Percentiles rank a stretch among this genome's conserved stretches.
These are phyloP conservation scores for Nannobrachium achirus DNA, from an alignment of 2,113 vertebrate species.

Conservation along the genomic window DNA sequence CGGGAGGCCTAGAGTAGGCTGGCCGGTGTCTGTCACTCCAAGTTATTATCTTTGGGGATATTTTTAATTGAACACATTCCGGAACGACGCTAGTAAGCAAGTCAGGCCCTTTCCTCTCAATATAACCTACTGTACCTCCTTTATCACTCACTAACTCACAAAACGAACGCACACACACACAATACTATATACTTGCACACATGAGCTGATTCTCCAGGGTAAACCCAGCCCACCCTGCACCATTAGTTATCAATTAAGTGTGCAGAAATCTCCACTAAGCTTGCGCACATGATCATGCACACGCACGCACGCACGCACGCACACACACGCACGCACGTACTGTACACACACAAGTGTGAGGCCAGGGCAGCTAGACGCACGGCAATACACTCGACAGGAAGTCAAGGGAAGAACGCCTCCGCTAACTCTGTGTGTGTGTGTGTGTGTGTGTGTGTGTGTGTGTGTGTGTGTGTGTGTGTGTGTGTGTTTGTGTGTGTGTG, in stretches of 20 bases:
- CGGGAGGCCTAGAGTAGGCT: slow-evolving; percentile 40
- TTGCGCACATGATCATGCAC: slow-evolving; percentile 4
- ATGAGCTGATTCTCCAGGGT: slow-evolving; percentile 72
- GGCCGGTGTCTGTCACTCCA: slow-evolving; percentile 57
- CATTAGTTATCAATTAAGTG: slow-evolving; percentile 86
- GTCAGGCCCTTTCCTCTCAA: slow-evolving; percentile 48
- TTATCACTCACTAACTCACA: background rate
- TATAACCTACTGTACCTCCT: background rate
- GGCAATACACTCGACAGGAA: slow-evolving; percentile 50
- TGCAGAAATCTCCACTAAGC: slow-evolving; percentile 80
- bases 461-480: slow-evolving; percentile 11
- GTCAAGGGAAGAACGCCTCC: slow-evolving; percentile 44
- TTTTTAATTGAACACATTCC: slow-evolving; percentile 74
- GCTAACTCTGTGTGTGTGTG: slow-evolving; percentile 31
- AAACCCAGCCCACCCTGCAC: slow-evolving; percentile 79
- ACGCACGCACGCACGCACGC: background rate
- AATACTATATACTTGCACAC: background rate
- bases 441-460: slow-evolving; percentile 43
- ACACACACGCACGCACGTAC: background rate
- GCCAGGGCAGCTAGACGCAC: slow-evolving; percentile 20
- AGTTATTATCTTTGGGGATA: slow-evolving; percentile 69
- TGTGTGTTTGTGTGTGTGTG: slow-evolving; percentile 16
- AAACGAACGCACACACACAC: background rate
- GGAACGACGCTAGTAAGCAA: slow-evolving; percentile 69
- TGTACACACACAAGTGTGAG: slow-evolving; percentile 14